These are phyloP conservation scores for Zosterops hypoxanthus DNA, from an alignment of 2,113 vertebrate species.

Conservation along the genomic window DNA sequence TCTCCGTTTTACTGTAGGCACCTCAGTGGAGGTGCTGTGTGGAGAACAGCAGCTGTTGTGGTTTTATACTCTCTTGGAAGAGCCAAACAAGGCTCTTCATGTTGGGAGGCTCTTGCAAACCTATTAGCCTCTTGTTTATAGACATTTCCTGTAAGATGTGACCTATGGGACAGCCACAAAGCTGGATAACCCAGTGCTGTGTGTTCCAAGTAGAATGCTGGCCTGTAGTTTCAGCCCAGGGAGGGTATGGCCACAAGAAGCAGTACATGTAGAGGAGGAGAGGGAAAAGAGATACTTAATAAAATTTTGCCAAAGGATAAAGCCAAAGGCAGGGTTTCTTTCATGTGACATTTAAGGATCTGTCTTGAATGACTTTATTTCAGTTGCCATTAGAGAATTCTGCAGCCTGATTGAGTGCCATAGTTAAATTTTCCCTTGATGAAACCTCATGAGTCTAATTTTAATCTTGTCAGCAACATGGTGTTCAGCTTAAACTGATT, in stretches of 20 bases:
- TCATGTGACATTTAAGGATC: background rate
- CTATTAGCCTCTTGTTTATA: background rate
- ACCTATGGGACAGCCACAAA: background rate
- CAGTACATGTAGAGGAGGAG: no score
- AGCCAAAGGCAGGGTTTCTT: background rate
- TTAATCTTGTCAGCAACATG: slow-evolving; percentile 49
- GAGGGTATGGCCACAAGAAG: background rate
- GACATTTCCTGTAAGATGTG: background rate
- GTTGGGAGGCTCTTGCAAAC: background rate
- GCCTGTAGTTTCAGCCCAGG: background rate
- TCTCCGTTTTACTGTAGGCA: background rate
- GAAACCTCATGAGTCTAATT: slow-evolving; percentile 59
- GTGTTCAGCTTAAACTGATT: slow-evolving; percentile 48
- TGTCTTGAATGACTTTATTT: slow-evolving; percentile 61
- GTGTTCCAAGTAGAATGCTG: background rate
- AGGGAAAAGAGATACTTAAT: background rate
- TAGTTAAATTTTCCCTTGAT: slow-evolving; percentile 63
- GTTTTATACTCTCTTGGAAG: background rate
- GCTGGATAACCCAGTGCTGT: background rate
- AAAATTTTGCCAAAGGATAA: background rate
- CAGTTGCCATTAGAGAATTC: slow-evolving; percentile 23
- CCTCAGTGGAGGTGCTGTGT: fast-evolving
- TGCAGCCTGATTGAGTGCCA: slow-evolving; percentile 56
- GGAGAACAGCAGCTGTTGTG: background rate
- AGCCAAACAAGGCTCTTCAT: background rate